A percentile compares a stretch with the other conserved stretches of the same genome.
Evolutionary conservation across 2,113 vertebrate genomes (phyloP).

Genomic region (Hippocampus guttulatus): DNA sequence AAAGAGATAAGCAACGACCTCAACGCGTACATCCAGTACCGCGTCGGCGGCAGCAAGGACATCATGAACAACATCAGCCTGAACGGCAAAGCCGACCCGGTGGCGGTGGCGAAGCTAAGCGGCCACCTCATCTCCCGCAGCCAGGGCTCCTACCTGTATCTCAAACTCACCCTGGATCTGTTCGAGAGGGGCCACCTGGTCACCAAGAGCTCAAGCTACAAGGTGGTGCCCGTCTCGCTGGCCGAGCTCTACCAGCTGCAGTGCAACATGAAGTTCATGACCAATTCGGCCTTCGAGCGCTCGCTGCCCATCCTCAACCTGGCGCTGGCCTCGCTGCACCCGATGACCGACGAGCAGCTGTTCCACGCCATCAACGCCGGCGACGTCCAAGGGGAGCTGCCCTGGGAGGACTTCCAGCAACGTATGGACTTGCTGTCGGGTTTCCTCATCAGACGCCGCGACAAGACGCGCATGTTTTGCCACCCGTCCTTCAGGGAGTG

Average conservation of each 20-base stretch:
- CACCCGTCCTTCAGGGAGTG: slow-evolving; percentile 97
- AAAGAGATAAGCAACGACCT: slow-evolving; percentile 87
- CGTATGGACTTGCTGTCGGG: slow-evolving; percentile 89
- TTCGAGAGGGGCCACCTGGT: slow-evolving; percentile 93
- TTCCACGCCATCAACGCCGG: slow-evolving; percentile 90
- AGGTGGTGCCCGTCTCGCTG: slow-evolving; percentile 93
- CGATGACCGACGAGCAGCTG: slow-evolving; percentile 96
- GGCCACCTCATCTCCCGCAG: slow-evolving; percentile 91
- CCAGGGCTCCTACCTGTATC: slow-evolving; percentile 93
- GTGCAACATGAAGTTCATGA: slow-evolving; percentile 98
- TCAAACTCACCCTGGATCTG: slow-evolving; percentile 94
- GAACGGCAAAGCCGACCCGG: slow-evolving; percentile 87
- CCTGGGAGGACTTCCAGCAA: slow-evolving; percentile 93
- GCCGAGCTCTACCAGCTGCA: slow-evolving; percentile 96
- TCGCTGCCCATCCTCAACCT: slow-evolving; percentile 87
- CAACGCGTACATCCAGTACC: slow-evolving; percentile 89
- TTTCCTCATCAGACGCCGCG: slow-evolving; percentile 88
- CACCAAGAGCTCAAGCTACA: slow-evolving; percentile 97
- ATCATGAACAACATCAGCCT: slow-evolving; percentile 93
- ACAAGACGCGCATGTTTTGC: slow-evolving; percentile 98
- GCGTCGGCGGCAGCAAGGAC: slow-evolving; percentile 84
- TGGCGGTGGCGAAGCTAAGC: slow-evolving; percentile 85
- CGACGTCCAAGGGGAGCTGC: slow-evolving; percentile 77
- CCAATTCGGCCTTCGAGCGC: slow-evolving; percentile 89
- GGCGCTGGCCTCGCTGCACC: slow-evolving; percentile 90